Evolutionary conservation across 2,113 vertebrate genomes (phyloP), one percentile per base, ranked within the genome.

Genomic region (Prinia subflava): DNA sequence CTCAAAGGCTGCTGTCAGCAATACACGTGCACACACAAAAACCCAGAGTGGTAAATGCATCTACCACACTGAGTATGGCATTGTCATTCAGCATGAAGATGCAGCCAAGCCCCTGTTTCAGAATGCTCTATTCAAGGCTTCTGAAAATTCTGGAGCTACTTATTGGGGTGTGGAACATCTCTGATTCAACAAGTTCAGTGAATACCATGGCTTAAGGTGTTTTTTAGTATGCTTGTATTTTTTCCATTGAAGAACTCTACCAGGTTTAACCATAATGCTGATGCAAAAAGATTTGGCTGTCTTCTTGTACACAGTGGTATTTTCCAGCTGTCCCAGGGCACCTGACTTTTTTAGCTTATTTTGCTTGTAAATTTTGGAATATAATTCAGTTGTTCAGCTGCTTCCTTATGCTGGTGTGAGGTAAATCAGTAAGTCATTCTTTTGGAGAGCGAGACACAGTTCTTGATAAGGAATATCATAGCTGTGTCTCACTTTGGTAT

Each of bases 121-220:
- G n/a, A 53, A 78, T 14, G 9, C 10, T 52, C 4, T 20, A 7
- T 57, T 78, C 17, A 39, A 60, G 35, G 35, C 6, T 41, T 74
- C 79, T 91, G 19, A 46, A 78, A 81, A 42, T 83, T 81, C 27
- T 69, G 16, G 14, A 50, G 59, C 30, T 74, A 0, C 16, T 42
- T 74, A 9, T 0, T 47, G 46, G 33, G 18, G 11, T 57, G 23
- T 63, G 22, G 37, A 57, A 25, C 37, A 65, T 42, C 42, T 64
- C n/a, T 41, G 28, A 41, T 69, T 53, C 46, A 73, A 13, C 5
- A 44, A 30, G 14, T 47, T 92, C n/a, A 79, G 52, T 83, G 59
- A 83, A 69, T 49, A 53, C 8, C 25, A 23, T 0, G 2, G 20
- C 20, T 53, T 46, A n/a, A 64, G 1, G 4, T 25, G 16, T 0